Percentiles rank a stretch among this genome's conserved stretches.
Evolutionary conservation across 2,888 invertebrate genomes (phyloP).

Genomic region (Neelides folsomi): DNA sequence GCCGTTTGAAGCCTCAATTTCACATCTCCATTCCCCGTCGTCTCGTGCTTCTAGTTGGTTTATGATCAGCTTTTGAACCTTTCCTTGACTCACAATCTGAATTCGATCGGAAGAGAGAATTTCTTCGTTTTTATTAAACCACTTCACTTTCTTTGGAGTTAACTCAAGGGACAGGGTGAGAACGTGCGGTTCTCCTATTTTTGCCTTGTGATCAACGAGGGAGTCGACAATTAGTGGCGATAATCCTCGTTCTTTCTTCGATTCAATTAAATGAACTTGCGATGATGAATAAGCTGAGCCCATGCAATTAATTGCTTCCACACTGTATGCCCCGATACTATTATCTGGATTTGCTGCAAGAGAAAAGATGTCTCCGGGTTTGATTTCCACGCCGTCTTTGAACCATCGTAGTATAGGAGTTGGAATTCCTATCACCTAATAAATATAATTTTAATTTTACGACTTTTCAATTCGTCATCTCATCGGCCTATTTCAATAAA

Average conservation of each 20-base stretch:
- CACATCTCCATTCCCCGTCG: slow-evolving; percentile 82
- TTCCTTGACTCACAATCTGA: slow-evolving; percentile 2
- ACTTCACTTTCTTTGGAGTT: slow-evolving; percentile 66
- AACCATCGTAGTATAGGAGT: slow-evolving; percentile 63
- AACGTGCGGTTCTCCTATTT: slow-evolving; percentile 60
- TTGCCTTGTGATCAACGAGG: slow-evolving; percentile 57
- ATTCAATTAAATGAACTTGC: background rate
- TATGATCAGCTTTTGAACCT: slow-evolving; percentile 45
- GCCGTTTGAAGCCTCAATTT: slow-evolving; percentile 53
- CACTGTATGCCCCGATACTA: slow-evolving; percentile 71
- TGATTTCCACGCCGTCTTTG: slow-evolving; percentile 74
- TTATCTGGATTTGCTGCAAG: slow-evolving; percentile 72
- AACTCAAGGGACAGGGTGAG: slow-evolving; percentile 44
- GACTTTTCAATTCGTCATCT: background rate
- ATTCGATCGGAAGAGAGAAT: slow-evolving; percentile 18
- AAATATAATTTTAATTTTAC: background rate
- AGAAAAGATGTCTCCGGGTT: slow-evolving; percentile 78
- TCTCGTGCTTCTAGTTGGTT: slow-evolving; percentile 62
- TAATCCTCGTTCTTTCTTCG: slow-evolving; percentile 32
- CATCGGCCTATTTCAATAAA: background rate
- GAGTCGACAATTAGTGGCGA: slow-evolving; percentile 64
- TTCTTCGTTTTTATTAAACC: slow-evolving; percentile 62
- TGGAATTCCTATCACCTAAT: slow-evolving; percentile 68
- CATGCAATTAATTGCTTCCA: slow-evolving; percentile 80
- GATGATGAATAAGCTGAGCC: slow-evolving; percentile 35